Conservation (phyloP, 1,140 invertebrate species). For the Penaeus indicus region DNA sequence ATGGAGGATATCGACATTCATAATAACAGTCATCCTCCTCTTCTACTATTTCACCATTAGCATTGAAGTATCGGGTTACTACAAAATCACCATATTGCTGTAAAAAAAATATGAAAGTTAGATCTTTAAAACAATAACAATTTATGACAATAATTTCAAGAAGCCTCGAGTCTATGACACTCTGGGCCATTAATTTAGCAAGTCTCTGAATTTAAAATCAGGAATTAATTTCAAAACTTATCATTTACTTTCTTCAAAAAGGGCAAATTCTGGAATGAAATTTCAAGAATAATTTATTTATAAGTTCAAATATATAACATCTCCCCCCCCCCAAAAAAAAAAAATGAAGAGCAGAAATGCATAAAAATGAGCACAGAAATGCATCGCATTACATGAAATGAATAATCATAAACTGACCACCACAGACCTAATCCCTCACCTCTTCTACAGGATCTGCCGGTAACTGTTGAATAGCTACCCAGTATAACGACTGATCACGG, state of each 20-base stretch:
- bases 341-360: too few relatives aligned
- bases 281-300: background rate
- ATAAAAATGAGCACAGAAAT: too few relatives aligned
- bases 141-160: background rate
- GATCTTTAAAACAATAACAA: background rate
- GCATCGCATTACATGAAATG: too few relatives aligned
- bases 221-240: too few relatives aligned
- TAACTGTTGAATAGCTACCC: slow-evolving; percentile 74
- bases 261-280: too few relatives aligned
- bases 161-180: background rate
- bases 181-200: too few relatives aligned
- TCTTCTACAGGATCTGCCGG: slow-evolving; percentile 71
- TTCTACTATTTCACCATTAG: slow-evolving; percentile 72
- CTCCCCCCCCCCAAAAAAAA: too few relatives aligned
- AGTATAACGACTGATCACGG: slow-evolving; percentile 72
- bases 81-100: slow-evolving; percentile 70
- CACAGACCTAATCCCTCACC: slow-evolving; percentile 9
- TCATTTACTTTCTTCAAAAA: too few relatives aligned
- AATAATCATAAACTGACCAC: too few relatives aligned
- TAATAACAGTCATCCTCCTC: slow-evolving; percentile 73
- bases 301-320: background rate
- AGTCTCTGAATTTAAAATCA: too few relatives aligned
- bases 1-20: slow-evolving; percentile 76
- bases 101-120: slow-evolving; percentile 61
- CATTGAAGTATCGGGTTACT: slow-evolving; percentile 70